These are phyloP conservation scores for Pristionchus mayeri DNA, from an alignment of 2,888 invertebrate genomes.

Conservation along the genomic window DNA sequence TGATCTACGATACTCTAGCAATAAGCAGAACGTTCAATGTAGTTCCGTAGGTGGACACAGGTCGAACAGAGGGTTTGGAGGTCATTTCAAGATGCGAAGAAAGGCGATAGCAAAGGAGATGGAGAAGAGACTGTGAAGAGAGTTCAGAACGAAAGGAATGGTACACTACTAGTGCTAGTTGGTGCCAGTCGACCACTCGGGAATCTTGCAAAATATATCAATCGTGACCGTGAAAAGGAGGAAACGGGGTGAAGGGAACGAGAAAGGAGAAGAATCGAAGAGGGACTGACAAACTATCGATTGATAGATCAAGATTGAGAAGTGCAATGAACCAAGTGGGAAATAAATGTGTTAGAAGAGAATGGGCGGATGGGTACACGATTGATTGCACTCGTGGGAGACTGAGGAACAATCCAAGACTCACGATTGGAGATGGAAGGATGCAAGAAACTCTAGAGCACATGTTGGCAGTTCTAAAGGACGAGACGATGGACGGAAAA, in stretches of 20 bases:
- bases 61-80: background rate
- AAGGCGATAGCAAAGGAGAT: constrained; percentile 2
- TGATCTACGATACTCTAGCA: background rate
- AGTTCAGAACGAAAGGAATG: constrained; percentile 34
- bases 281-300: background rate
- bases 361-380: background rate
- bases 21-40: background rate
- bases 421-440: background rate
- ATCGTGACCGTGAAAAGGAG: constrained; percentile 21
- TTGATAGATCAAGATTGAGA: constrained; percentile 2
- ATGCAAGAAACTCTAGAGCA: constrained; percentile 10
- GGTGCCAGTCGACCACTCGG: constrained; percentile 10
- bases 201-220: constrained; percentile 28
- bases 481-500: background rate
- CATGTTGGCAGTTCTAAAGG: constrained; percentile 39
- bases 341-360: background rate
- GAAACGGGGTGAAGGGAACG: background rate
- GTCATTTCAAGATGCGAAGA: constrained; percentile 23
- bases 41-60: constrained; percentile 14
- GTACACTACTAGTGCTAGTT: constrained; percentile 44
- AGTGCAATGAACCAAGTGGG: constrained; percentile 19
- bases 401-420: constrained; percentile 11
- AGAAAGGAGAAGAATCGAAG: background rate
- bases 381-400: background rate
- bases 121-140: constrained; percentile 33